Percentiles rank a stretch among this genome's conserved stretches.
These are phyloP conservation scores for Anas platyrhynchos DNA, from an alignment of 2,113 vertebrate species.

Conservation along the genomic window DNA sequence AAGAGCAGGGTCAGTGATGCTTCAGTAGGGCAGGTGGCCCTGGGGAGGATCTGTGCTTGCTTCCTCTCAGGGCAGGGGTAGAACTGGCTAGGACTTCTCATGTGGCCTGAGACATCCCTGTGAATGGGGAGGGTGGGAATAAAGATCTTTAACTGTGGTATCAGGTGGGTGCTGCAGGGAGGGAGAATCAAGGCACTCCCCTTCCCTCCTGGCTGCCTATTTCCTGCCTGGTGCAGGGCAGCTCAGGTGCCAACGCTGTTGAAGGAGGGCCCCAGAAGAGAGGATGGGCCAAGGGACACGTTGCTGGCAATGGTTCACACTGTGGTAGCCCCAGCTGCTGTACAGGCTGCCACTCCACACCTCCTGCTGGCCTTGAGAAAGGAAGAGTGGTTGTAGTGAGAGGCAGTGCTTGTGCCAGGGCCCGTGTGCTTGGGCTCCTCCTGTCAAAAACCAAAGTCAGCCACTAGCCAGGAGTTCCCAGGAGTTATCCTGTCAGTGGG, in stretches of 20 bases:
- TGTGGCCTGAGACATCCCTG: neutral
- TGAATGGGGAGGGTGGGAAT: neutral
- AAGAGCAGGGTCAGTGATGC: neutral
- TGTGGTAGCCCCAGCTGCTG: neutral
- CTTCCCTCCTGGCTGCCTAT: neutral
- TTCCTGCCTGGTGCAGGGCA: neutral
- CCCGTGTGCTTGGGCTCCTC: neutral
- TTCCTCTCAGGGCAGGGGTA: neutral
- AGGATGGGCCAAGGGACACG: neutral
- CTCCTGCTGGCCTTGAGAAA: neutral
- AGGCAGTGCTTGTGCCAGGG: fast-evolving
- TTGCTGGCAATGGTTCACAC: neutral
- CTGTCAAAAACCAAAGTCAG: neutral
- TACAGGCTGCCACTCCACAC: neutral
- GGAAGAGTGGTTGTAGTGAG: fast-evolving
- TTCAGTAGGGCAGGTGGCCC: neutral
- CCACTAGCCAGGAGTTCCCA: neutral
- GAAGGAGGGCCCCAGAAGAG: too few relatives aligned
- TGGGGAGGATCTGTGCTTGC: neutral
- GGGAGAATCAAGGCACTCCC: neutral
- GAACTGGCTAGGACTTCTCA: neutral
- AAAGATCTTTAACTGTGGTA: neutral
- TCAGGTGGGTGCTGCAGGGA: too few relatives aligned
- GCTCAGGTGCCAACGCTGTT: neutral
- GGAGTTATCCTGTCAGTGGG: neutral